Conservation (phyloP, 2,113 vertebrate species). For the Lophotis ruficrista region DNA sequence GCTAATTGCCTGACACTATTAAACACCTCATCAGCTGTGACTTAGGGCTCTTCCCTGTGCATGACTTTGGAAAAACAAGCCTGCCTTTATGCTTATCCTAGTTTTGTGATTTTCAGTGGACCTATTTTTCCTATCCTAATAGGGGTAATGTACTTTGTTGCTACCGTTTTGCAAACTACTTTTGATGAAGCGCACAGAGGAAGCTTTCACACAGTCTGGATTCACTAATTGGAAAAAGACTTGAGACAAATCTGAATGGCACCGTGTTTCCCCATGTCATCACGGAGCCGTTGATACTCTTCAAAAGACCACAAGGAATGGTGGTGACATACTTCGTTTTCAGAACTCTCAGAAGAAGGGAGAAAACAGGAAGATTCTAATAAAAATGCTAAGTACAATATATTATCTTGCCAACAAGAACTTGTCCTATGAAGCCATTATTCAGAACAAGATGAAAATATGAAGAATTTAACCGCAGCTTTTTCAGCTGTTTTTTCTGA, state of each 20-base stretch:
- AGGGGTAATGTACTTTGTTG: neutral
- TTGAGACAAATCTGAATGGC: constrained; percentile 31
- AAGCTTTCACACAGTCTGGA: constrained; percentile 34
- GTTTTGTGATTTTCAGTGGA: neutral
- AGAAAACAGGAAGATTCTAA: constrained; percentile 44
- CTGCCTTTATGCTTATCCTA: constrained; percentile 36
- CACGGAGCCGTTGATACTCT: neutral
- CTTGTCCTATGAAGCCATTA: neutral
- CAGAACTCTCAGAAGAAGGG: constrained; percentile 18
- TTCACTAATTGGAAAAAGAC: constrained; percentile 59
- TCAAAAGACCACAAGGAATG: constrained; percentile 59
- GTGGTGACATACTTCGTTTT: neutral
- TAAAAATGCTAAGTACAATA: constrained; percentile 1
- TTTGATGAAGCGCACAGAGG: constrained; percentile 6
- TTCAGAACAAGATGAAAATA: constrained; percentile 33
- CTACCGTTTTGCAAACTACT: constrained; percentile 1
- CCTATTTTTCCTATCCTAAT: constrained; percentile 33
- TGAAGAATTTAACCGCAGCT: neutral
- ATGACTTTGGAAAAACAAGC: constrained; percentile 45
- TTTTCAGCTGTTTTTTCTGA: neutral
- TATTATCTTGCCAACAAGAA: constrained; percentile 1
- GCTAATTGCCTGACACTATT: constrained; percentile 52
- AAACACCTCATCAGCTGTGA: constrained; percentile 29
- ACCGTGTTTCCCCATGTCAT: constrained; percentile 38
- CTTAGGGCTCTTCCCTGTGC: constrained; percentile 27